A percentile compares a stretch with the other conserved stretches of the same genome.
These are phyloP conservation scores for Drosophila mayri DNA, from an alignment of 1,140 invertebrate genomes.

Conservation along the genomic window DNA sequence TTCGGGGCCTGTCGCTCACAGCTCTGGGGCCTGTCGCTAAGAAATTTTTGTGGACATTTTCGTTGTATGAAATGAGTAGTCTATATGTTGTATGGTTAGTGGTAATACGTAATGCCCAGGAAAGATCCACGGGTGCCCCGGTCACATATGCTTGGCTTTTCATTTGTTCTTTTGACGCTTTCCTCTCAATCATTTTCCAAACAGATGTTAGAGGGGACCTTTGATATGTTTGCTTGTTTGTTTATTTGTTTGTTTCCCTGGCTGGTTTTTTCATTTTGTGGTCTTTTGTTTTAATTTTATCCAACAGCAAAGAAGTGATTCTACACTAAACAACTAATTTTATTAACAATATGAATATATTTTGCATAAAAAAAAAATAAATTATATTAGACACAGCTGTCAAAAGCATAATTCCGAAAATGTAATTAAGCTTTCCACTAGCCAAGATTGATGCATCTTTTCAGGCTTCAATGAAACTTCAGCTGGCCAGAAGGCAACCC, in stretches of 20 bases:
- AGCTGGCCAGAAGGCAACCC: constrained; percentile 4
- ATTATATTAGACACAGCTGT: not conserved
- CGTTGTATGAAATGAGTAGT: too few species aligned
- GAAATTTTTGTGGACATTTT: too few species aligned
- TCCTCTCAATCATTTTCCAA: constrained; percentile 37
- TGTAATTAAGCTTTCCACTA: constrained; percentile 10
- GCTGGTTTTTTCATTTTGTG: not conserved
- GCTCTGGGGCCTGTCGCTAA: too few species aligned
- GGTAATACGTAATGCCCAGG: constrained; percentile 12
- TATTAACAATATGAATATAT: not conserved
- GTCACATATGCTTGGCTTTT: constrained; percentile 58
- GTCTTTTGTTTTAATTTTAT: constrained; percentile 15
- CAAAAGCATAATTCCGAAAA: not conserved
- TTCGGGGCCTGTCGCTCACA: too few species aligned
- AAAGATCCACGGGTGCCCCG: constrained; percentile 23
- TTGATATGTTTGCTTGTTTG: constrained; percentile 43
- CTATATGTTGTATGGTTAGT: too few species aligned
- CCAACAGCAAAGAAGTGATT: not conserved
- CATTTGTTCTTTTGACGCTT: constrained; percentile 16
- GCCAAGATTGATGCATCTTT: constrained; percentile 1
- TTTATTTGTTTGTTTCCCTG: constrained; percentile 16
- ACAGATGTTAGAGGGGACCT: constrained; percentile 48
- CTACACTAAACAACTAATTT: not conserved
- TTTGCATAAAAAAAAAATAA: not conserved
- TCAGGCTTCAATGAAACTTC: not conserved